Evolutionary conservation across 2,113 vertebrate species (phyloP), one percentile per base, ranked within the genome.

Genomic region (Gobio gobio): DNA sequence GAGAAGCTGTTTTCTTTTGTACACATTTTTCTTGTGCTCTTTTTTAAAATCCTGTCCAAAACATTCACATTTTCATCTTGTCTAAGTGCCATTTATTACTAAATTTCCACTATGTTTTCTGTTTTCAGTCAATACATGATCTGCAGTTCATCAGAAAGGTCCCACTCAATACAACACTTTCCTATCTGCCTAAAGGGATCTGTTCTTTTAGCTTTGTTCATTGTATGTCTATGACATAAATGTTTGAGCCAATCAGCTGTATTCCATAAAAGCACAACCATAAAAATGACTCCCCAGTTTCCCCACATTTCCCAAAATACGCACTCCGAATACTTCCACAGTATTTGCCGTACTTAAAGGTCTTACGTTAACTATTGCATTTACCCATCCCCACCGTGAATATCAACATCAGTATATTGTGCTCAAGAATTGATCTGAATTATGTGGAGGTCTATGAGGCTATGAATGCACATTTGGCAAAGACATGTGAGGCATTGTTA

Each of bases 61-160:
- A 72, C 66, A 64, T 64, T 47, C 14, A 3, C 40, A 72, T 43
- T 56, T 36, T 58, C 49, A 66, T 6, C 22, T 26, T 47, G 13
- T 90, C 82, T 73, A 87, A 86, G 82, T 86, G 78, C 0, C 10
- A 14, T 63, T 70, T 1, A 13, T n/a, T 10, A 59, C 10, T 83
- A 16, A 1, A 43, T 29, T 29, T 1, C 8, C 73, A 18, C 22
- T 75, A 16, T 49, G 49, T 29, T 16, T 45, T 58, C 18, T 49
- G 49, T 29, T 16, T 45, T 58, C 18, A 77, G 24, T 81, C n/a
- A 66, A 68, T 51, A 82, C 59, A 43, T 13, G 8, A 49, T 49
- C n/a, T 29, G 43, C 58, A 80, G 90, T 59, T 82, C 63, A 87
- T 88, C 77, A 77, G 75, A 79, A 87, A 75, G 83, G 56, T 89